A percentile compares a stretch with the other conserved stretches of the same genome.
Evolutionary conservation across 2,888 invertebrate species (phyloP).

Genomic region (Melanophora roralis): DNA sequence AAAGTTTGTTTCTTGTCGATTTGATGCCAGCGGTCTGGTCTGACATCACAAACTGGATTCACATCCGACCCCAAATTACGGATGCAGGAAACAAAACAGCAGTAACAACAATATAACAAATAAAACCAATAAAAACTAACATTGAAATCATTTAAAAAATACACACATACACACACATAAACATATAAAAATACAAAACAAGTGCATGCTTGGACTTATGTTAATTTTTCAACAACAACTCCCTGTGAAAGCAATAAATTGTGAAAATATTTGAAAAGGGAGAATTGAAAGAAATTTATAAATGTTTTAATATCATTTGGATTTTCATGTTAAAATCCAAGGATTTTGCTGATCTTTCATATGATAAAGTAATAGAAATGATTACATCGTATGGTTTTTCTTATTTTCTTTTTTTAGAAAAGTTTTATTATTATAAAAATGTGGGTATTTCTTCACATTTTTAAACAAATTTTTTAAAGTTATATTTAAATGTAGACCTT

Average conservation of each 20-base stretch:
- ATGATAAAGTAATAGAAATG: too few relatives aligned
- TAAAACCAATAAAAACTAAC: slow-evolving; percentile 1
- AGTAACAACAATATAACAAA: slow-evolving; percentile 23
- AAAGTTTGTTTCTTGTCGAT: slow-evolving; percentile 7
- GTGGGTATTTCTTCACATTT: too few relatives aligned
- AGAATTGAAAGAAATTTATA: not conserved
- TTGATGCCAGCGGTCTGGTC: not conserved
- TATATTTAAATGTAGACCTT: too few relatives aligned
- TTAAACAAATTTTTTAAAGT: too few relatives aligned
- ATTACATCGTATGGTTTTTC: too few relatives aligned
- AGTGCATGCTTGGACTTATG: not conserved
- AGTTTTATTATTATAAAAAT: too few relatives aligned
- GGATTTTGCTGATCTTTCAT: too few relatives aligned
- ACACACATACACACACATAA: not conserved
- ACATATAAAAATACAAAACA: slow-evolving; percentile 1
- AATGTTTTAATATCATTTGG: not conserved
- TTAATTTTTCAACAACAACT: not conserved
- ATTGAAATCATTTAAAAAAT: not conserved
- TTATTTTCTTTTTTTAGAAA: too few relatives aligned
- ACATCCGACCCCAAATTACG: slow-evolving; percentile 40
- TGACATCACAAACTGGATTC: slow-evolving; percentile 28
- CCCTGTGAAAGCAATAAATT: slow-evolving; percentile 13
- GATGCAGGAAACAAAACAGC: slow-evolving; percentile 34
- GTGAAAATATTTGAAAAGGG: not conserved
- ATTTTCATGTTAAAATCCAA: not conserved